phyloP scores from a whole-genome alignment of 2,113 vertebrate species.

The Chroicocephalus ridibundus region DNA sequence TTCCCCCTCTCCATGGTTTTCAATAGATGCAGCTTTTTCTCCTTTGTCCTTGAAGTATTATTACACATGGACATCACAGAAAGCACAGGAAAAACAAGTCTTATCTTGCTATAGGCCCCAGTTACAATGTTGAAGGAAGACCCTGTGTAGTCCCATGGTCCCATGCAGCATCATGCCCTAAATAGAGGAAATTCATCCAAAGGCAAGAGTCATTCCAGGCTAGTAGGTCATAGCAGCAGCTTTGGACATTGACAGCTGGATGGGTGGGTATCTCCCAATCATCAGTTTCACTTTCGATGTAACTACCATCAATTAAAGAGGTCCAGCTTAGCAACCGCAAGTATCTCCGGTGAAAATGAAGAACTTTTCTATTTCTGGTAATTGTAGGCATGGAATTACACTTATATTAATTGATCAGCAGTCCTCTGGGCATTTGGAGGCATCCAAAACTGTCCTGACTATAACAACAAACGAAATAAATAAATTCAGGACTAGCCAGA shows the following conservation, averaged over 20 bases:
- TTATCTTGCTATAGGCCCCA: not conserved
- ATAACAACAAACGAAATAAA: not conserved
- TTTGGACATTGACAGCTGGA: not conserved
- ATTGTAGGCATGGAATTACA: not conserved
- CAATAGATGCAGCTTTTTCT: not conserved
- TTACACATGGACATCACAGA: not conserved
- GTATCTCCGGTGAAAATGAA: not conserved
- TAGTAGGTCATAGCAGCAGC: not conserved
- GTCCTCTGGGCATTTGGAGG: not conserved
- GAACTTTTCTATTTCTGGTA: not conserved
- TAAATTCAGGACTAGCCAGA: not conserved
- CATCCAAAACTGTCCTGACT: not conserved
- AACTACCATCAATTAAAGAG: not conserved
- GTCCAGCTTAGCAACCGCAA: not conserved
- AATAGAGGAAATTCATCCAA: not conserved
- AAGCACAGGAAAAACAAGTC: not conserved
- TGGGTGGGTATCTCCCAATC: not conserved
- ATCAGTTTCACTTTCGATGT: not conserved
- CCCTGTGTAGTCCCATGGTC: rapidly evolving
- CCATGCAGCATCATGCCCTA: not conserved
- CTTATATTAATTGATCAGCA: not conserved
- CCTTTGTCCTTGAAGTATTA: not conserved
- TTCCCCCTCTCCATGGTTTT: not conserved
- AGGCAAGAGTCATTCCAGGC: not conserved
- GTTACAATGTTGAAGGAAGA: not conserved